Conservation (phyloP, 1,140 invertebrate species). For the Euglossa dilemma region DNA sequence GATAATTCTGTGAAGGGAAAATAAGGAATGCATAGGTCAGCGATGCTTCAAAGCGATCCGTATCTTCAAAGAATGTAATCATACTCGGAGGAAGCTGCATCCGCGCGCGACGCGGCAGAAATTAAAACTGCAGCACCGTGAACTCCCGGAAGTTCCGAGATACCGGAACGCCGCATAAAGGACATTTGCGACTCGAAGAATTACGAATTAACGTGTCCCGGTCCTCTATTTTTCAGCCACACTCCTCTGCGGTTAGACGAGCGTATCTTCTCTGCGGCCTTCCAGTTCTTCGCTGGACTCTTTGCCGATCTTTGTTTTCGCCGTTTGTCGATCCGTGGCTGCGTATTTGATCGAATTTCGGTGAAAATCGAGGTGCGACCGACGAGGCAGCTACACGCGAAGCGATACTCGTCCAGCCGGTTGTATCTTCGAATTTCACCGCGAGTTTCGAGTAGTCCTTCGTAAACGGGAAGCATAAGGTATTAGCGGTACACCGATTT, state of each 20-base stretch:
- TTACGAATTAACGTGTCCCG: background rate
- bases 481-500: conserved; percentile 58
- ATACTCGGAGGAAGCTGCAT: background rate
- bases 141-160: background rate
- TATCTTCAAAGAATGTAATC: conserved; percentile 16
- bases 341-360: background rate
- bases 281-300: background rate
- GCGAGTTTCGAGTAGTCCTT: conserved; percentile 2
- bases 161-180: background rate
- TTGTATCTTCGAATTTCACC: conserved; percentile 6
- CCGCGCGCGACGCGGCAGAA: too few species aligned
- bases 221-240: background rate
- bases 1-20: background rate
- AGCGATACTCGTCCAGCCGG: too few species aligned
- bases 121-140: background rate
- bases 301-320: background rate
- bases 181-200: background rate
- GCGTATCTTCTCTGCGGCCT: background rate
- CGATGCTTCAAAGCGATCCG: background rate
- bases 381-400: too few species aligned
- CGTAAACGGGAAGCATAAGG: conserved; percentile 14
- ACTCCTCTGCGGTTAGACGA: background rate
- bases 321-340: too few species aligned
- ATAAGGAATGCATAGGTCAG: background rate
- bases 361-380: background rate